Conservation (phyloP, 2,113 vertebrate species). For the Ariopsis seemanni region DNA sequence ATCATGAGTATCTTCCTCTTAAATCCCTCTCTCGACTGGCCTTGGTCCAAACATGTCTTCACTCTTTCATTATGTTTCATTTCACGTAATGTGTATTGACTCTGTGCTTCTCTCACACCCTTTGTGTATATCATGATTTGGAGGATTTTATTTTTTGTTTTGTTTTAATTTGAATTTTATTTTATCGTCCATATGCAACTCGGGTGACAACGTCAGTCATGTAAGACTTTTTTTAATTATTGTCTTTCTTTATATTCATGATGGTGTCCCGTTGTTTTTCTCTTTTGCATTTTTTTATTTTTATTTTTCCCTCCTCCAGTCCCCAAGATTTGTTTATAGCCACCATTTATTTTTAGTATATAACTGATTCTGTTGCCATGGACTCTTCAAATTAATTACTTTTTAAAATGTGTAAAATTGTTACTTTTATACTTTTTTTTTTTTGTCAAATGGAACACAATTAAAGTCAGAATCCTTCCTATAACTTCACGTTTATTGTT, state of each 20-base stretch:
- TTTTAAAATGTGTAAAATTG: conserved; percentile 95
- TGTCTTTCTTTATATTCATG: conserved; percentile 60
- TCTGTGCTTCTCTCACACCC: conserved; percentile 20
- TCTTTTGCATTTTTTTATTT: conserved; percentile 64
- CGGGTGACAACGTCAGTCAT: conserved; percentile 77
- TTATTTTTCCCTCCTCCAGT: conserved; percentile 66
- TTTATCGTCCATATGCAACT: conserved; percentile 67
- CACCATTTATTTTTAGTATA: conserved; percentile 90
- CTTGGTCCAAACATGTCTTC: conserved; percentile 54
- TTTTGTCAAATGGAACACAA: conserved; percentile 87
- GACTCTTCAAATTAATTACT: conserved; percentile 95
- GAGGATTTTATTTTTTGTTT: conserved; percentile 24
- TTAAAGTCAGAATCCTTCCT: conserved; percentile 76
- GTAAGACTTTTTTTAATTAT: conserved; percentile 62
- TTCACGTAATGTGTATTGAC: conserved; percentile 55
- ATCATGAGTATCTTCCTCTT: conserved; percentile 40
- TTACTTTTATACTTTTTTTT: conserved; percentile 98
- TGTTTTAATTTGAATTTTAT: neutral
- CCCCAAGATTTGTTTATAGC: conserved; percentile 88
- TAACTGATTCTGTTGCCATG: conserved; percentile 92
- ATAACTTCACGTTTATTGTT: conserved; percentile 19
- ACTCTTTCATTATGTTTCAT: conserved; percentile 42
- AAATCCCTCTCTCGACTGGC: conserved; percentile 52
- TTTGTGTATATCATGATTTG: conserved; percentile 35
- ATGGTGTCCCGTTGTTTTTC: conserved; percentile 56